A percentile compares a stretch with the other conserved stretches of the same genome.
Evolutionary conservation across 2,888 invertebrate species (phyloP).

Genomic region (Cataglyphis altisquamis): DNA sequence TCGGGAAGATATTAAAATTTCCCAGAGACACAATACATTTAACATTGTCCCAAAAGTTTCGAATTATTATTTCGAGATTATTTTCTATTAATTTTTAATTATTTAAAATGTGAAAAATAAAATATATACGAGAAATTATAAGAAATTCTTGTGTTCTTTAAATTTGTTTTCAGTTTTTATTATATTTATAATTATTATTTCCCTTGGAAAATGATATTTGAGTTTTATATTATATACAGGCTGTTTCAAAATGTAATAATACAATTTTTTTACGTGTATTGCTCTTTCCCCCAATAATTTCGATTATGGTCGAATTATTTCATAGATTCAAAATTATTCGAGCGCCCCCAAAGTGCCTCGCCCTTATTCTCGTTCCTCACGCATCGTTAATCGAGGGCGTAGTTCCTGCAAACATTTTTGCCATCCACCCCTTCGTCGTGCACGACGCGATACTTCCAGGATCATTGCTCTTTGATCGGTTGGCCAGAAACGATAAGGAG

Average conservation of each 20-base stretch:
- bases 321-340: background rate
- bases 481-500: conserved; percentile 74
- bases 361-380: conserved; percentile 24
- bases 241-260: background rate
- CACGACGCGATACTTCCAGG: conserved; percentile 50
- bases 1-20: background rate
- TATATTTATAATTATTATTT: background rate
- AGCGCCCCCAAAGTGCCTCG: conserved; percentile 19
- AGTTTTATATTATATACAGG: background rate
- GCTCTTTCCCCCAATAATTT: background rate
- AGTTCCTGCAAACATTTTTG: conserved; percentile 47
- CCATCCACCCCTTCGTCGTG: conserved; percentile 18
- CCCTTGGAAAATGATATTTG: background rate
- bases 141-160: background rate
- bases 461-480: conserved; percentile 73
- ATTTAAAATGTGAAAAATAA: background rate
- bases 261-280: background rate
- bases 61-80: background rate
- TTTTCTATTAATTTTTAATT: background rate
- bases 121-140: background rate
- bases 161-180: background rate
- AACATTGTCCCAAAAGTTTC: background rate
- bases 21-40: background rate
- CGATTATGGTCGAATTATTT: background rate
- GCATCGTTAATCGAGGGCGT: conserved; percentile 36